Evolutionary conservation across 2,888 invertebrate genomes (phyloP).

Genomic region (Erpobdella octoculata): DNA sequence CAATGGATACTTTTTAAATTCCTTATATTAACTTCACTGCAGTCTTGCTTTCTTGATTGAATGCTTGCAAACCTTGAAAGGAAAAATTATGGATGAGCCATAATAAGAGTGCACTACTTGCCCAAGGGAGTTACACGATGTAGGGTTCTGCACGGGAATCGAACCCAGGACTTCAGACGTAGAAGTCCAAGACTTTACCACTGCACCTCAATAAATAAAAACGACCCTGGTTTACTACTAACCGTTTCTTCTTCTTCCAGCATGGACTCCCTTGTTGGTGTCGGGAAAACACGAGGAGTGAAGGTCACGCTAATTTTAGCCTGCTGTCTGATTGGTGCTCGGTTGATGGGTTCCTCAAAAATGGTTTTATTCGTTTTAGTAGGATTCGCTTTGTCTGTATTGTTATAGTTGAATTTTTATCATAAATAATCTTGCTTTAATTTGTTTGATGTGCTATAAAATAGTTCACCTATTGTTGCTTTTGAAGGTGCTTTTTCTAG

Average conservation of each 20-base stretch:
- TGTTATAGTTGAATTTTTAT: neutral
- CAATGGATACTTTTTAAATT: too few relatives aligned
- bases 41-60: too few relatives aligned
- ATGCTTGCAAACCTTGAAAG: too few relatives aligned
- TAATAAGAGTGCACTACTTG: too few relatives aligned
- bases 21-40: too few relatives aligned
- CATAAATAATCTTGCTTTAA: neutral
- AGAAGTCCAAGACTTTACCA: neutral
- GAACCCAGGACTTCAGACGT: too few relatives aligned
- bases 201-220: neutral
- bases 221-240: neutral
- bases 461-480: neutral
- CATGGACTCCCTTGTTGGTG: conserved; percentile 59
- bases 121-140: too few relatives aligned
- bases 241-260: conserved; percentile 61
- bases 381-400: conserved; percentile 2
- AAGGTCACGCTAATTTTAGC: conserved; percentile 63
- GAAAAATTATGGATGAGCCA: too few relatives aligned
- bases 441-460: neutral
- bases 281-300: conserved; percentile 70
- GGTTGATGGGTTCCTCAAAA: conserved; percentile 44
- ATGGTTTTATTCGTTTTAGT: conserved; percentile 34
- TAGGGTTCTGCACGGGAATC: too few relatives aligned
- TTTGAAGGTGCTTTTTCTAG: neutral
- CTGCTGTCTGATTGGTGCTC: conserved; percentile 54